Base-by-base conservation (phyloP, 2,113 vertebrate genomes). In the Scartelaos histophorus region DNA sequence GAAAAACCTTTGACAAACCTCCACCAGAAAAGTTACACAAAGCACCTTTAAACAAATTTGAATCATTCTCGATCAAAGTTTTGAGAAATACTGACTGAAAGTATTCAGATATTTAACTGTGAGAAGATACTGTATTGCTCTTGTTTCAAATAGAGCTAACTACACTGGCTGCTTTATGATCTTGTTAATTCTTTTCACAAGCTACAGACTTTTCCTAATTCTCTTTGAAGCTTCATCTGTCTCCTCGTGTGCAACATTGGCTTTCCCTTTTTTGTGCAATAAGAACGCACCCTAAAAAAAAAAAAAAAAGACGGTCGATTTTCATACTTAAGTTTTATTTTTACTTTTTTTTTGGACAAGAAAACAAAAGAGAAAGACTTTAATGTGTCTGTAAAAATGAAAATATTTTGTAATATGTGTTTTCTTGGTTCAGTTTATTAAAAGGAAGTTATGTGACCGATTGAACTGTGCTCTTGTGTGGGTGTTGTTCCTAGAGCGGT, bases 401-500 rank as follows among this genome's bases (percentile, higher is more conserved):
- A 80, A 77, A 93, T 95, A 95, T 95, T 97, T 96, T 97, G 95
- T 96, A 95, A 96, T 94, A 94, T 95, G 94, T 89, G 83, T 94
- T 94, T 90, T 91, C 89, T 93, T 90, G 76, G 94, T 95, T 96
- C 85, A 82, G 93, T 95, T 95, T 94, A 94, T 95, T 95, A 95
- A 96, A 95, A 88, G 93, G 94, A 94, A 92, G 93, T 91, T 21
- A 91, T 94, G 93, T 90, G 92, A 95, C 94, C 91, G 91, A 89
- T 91, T 76, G 65, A 79, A 76, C 17, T 54, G 76, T n/a, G 64
- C 43, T 66, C 13, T 47, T 45, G 29, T 74, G 51, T 81, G 21
- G 17, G 13, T 79, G 66, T 78, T 70, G 61, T 84, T 35, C 66
- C 9, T 69, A 0, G 67, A 73, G 57, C 15, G 46, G 71, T 82